Evolutionary conservation across 2,888 invertebrate genomes (phyloP).

Genomic region (Ptycholaimellus sp.): DNA sequence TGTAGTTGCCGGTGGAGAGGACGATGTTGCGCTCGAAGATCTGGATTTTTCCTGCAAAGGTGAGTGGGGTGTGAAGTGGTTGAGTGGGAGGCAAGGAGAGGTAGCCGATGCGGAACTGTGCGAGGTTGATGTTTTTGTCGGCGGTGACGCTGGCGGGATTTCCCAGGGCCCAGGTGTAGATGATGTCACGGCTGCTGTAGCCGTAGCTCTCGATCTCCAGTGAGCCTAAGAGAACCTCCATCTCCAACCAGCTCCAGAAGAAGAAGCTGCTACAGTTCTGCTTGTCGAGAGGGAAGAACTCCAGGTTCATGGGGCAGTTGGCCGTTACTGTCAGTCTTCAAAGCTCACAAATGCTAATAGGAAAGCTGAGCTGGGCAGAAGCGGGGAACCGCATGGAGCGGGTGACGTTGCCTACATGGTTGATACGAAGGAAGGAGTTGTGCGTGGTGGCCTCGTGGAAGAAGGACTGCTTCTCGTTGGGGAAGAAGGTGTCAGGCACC

Average conservation of each 20-base stretch:
- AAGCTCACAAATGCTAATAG: background rate
- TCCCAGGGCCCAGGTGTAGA: conserved; percentile 24
- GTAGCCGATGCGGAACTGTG: conserved; percentile 24
- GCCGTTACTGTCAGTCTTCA: conserved; percentile 21
- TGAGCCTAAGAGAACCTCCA: too few relatives aligned
- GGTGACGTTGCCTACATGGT: conserved; percentile 21
- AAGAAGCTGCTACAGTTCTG: too few relatives aligned
- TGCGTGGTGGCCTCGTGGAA: conserved; percentile 24
- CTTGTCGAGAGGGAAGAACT: conserved; percentile 8
- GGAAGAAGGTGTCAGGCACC: conserved; percentile 24
- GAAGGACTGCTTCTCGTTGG: conserved; percentile 24
- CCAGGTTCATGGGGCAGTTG: conserved; percentile 24
- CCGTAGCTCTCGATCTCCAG: conserved; percentile 23
- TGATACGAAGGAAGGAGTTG: conserved; percentile 23
- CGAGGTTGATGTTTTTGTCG: conserved; percentile 24
- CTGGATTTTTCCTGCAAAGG: background rate
- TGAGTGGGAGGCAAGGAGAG: background rate
- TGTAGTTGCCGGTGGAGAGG: conserved; percentile 24
- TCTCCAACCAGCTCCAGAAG: too few relatives aligned
- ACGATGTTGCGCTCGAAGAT: background rate
- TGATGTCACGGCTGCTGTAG: conserved; percentile 26
- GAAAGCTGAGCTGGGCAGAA: background rate
- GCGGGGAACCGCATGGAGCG: conserved; percentile 15
- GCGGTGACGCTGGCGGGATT: conserved; percentile 18
- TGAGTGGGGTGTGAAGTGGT: background rate